phyloP scores from a whole-genome alignment of 1,140 invertebrate genomes.

The Nephotettix cincticeps region DNA sequence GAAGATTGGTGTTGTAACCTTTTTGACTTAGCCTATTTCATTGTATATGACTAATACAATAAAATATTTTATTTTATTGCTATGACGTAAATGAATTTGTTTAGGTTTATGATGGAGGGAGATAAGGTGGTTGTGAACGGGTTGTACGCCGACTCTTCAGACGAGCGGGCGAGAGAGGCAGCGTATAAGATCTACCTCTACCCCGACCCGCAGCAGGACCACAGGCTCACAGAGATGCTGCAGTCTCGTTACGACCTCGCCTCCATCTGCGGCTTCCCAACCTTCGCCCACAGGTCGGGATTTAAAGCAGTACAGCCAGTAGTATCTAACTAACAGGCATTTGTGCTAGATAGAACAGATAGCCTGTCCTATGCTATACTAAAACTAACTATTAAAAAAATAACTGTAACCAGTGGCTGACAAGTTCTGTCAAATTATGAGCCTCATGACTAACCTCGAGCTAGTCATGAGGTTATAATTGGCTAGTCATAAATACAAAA shows the following conservation, averaged over 20 bases:
- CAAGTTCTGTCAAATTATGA: too few species aligned
- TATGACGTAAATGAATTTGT: too few species aligned
- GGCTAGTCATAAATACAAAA: too few species aligned
- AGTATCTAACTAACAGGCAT: too few species aligned
- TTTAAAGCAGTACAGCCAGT: too few species aligned
- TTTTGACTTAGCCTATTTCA: too few species aligned
- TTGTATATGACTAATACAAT: too few species aligned
- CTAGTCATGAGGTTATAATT: too few species aligned
- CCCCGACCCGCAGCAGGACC: slow-evolving; percentile 75
- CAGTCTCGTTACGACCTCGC: slow-evolving; percentile 74
- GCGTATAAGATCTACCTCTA: slow-evolving; percentile 86
- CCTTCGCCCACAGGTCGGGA: slow-evolving; percentile 83
- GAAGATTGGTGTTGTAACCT: too few species aligned
- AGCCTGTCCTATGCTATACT: neutral
- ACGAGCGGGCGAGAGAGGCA: slow-evolving; percentile 78
- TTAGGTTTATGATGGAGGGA: slow-evolving; percentile 73
- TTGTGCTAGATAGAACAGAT: too few species aligned
- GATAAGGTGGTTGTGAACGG: slow-evolving; percentile 73
- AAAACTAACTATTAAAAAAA: neutral
- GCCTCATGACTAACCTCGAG: too few species aligned
- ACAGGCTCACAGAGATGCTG: slow-evolving; percentile 70
- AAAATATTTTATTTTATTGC: too few species aligned
- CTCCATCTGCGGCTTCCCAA: slow-evolving; percentile 79
- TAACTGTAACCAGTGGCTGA: neutral
- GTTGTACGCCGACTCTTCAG: slow-evolving; percentile 77